Evolutionary conservation across 2,888 invertebrate species (phyloP).

Genomic region (Drosophila kuntzei): DNA sequence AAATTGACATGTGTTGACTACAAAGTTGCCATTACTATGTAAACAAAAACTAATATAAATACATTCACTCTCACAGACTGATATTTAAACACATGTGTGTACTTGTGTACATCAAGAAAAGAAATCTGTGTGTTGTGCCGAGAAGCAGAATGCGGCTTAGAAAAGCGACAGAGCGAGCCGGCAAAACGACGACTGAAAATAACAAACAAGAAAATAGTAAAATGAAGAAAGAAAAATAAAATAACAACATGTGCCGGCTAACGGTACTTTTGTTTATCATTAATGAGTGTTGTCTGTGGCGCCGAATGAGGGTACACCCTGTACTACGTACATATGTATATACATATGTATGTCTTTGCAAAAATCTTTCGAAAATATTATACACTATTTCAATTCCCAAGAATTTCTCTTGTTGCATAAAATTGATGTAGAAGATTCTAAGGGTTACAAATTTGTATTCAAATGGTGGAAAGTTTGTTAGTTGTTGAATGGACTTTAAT

Average conservation of each 20-base stretch:
- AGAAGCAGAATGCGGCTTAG: constrained; percentile 45
- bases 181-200: constrained; percentile 33
- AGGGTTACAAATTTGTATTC: background rate
- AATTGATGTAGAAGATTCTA: constrained; percentile 1
- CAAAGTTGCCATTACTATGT: constrained; percentile 42
- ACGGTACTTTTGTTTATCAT: constrained; percentile 65
- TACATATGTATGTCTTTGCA: background rate
- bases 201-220: constrained; percentile 27
- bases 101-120: constrained; percentile 32
- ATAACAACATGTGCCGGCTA: constrained; percentile 57
- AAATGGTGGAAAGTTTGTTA: constrained; percentile 6
- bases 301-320: constrained; percentile 7
- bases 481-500: constrained; percentile 32
- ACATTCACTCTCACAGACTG: background rate
- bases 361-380: background rate
- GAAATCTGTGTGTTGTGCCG: constrained; percentile 34
- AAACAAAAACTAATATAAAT: constrained; percentile 17
- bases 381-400: background rate
- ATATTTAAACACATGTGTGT: constrained; percentile 8
- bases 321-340: background rate
- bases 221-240: constrained; percentile 23
- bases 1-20: constrained; percentile 60
- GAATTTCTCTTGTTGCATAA: background rate
- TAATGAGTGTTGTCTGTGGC: constrained; percentile 45
- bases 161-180: constrained; percentile 54